Base-by-base conservation (phyloP, 2,888 invertebrate genomes). In the Synergus itoensis region DNA sequence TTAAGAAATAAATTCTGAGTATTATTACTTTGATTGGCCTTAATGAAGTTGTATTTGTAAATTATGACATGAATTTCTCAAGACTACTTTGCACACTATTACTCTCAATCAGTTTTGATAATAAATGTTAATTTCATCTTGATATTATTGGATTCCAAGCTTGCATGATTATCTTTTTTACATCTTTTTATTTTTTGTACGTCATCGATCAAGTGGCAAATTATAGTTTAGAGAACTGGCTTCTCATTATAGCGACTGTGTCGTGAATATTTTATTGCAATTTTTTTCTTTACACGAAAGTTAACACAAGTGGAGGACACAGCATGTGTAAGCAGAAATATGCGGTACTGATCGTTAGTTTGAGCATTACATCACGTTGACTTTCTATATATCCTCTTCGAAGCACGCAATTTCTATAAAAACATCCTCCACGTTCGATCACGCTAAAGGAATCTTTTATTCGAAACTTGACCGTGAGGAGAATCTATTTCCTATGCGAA, bases 281-380 rank as follows among this genome's bases (percentile, higher is more conserved):
- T 65, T 65, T 69, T 48, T 69, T 69, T 65, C 36, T 65, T 4
- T 48, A 36, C 28, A 69, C 45, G 69, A 69, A 69, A 69, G 69
- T 69, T 69, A 69, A 45, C 69, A 48, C 69, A 9, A 69, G 48
- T 48, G 21, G 69, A 69, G 69, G 69, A 69, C 69, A 45, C n/a
- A 69, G n/a, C 36, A 73, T 53, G 36, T 73, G 36, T 48, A 36
- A 53, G 73, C 48, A 53, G n/a, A 73, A 73, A 73, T 57, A 53
- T 73, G 73, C 73, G 53, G 53, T 53, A 73, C 73, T 73, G 73
- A 57, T 73, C 53, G 36, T 21, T 53, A 36, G 53, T 36, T 65
- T 65, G 41, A 65, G 36, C 64, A 69, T 69, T 69, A 69, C 69
- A 69, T 69, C 69, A 73, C 48, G 69, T 69, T 73, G 73, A 73